Evolutionary conservation across 2,888 invertebrate genomes (phyloP).

Genomic region (Agonopterix subpropinquella): DNA sequence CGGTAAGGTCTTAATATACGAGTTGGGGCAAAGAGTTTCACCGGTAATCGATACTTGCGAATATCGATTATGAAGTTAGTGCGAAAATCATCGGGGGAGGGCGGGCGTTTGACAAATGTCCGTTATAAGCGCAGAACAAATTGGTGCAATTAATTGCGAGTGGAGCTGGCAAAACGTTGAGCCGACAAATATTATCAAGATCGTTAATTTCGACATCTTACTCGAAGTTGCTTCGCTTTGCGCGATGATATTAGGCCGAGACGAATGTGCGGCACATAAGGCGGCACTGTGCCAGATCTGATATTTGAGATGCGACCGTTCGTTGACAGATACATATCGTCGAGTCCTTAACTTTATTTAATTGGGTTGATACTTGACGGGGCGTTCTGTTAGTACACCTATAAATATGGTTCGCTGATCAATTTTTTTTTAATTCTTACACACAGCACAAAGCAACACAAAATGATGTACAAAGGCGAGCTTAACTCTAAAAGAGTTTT

Average conservation of each 20-base stretch:
- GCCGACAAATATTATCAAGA: slow-evolving; percentile 74
- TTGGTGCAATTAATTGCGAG: slow-evolving; percentile 69
- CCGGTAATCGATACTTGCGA: slow-evolving; percentile 53
- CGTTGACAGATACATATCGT: too few relatives aligned
- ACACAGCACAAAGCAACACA: too few relatives aligned
- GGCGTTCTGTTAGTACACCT: too few relatives aligned
- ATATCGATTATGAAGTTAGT: slow-evolving; percentile 71
- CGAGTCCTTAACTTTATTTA: too few relatives aligned
- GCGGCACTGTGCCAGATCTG: slow-evolving; percentile 7
- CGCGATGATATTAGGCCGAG: slow-evolving; percentile 33
- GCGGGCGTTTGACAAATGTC: slow-evolving; percentile 68
- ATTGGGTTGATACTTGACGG: too few relatives aligned
- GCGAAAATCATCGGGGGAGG: slow-evolving; percentile 63
- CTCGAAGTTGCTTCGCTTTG: slow-evolving; percentile 31
- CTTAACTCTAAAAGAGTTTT: too few relatives aligned
- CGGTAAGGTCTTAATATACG: slow-evolving; percentile 43
- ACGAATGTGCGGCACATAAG: slow-evolving; percentile 39
- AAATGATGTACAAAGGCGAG: too few relatives aligned
- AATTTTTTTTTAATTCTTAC: too few relatives aligned
- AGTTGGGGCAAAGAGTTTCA: slow-evolving; percentile 42
- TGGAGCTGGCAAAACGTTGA: slow-evolving; percentile 55
- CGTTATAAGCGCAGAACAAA: slow-evolving; percentile 72
- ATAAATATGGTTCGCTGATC: too few relatives aligned
- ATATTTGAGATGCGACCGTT: too few relatives aligned
- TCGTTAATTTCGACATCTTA: slow-evolving; percentile 71